phyloP scores from a whole-genome alignment of 2,113 vertebrate species.

The Mesoclemmys tuberculata region DNA sequence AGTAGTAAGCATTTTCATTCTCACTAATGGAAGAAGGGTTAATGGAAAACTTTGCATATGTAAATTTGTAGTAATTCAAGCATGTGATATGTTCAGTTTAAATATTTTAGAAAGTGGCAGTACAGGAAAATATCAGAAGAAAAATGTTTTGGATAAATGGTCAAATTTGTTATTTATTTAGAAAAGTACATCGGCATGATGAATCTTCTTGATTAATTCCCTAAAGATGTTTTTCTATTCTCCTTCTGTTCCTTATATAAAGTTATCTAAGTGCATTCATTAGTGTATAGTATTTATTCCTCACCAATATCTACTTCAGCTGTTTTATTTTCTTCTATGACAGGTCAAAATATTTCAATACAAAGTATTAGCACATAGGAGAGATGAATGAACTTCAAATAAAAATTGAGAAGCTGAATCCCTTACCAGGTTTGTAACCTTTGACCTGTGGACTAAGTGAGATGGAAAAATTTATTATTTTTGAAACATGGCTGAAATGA shows the following conservation, averaged over 20 bases:
- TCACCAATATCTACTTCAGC: not conserved
- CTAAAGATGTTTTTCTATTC: constrained; percentile 16
- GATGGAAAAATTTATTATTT: not conserved
- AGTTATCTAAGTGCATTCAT: not conserved
- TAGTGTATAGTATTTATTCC: constrained; percentile 19
- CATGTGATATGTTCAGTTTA: not conserved
- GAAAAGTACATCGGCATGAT: not conserved
- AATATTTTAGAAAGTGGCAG: not conserved
- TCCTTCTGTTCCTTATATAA: not conserved
- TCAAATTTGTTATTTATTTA: not conserved
- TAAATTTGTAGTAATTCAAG: not conserved
- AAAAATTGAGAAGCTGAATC: not conserved
- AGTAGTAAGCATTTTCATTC: constrained; percentile 1
- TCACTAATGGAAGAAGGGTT: constrained; percentile 7
- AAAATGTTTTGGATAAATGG: not conserved
- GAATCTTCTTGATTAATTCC: not conserved
- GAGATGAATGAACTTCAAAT: not conserved
- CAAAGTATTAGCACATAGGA: constrained; percentile 11
- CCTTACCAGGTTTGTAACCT: not conserved
- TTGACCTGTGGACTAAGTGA: not conserved
- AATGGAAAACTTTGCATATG: not conserved
- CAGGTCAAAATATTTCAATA: not conserved
- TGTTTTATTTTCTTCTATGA: constrained; percentile 2
- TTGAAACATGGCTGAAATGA: not conserved
- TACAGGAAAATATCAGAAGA: not conserved